A percentile compares a stretch with the other conserved stretches of the same genome.
These are phyloP conservation scores for Saxicola maurus DNA, from an alignment of 2,797 vertebrate species.

Conservation along the genomic window DNA sequence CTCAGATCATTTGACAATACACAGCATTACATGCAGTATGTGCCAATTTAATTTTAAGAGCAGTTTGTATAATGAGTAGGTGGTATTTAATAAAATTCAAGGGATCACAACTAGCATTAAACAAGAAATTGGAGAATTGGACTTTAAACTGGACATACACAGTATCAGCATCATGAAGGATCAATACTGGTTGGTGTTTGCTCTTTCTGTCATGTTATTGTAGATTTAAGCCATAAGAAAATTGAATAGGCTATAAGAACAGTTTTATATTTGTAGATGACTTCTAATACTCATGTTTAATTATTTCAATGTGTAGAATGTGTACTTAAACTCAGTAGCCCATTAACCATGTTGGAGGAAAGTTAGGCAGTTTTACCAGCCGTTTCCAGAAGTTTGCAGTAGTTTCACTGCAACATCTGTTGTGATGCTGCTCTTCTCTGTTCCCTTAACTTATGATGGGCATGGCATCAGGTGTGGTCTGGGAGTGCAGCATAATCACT, in stretches of 20 bases:
- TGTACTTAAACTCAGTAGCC: neutral
- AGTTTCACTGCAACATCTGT: fast-evolving
- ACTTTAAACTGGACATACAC: neutral
- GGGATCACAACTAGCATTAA: neutral
- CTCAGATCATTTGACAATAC: neutral
- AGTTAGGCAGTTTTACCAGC: neutral
- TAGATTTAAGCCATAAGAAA: neutral
- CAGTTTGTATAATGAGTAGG: neutral
- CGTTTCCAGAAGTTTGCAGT: neutral
- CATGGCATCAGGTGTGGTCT: neutral
- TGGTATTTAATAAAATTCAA: neutral
- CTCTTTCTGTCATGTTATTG: neutral
- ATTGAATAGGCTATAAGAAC: neutral
- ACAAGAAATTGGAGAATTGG: neutral
- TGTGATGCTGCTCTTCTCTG: neutral
- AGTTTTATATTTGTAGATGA: neutral
- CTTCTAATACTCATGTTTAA: neutral
- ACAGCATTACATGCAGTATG: neutral
- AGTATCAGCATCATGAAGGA: neutral
- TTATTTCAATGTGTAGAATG: neutral
- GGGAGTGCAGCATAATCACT: neutral
- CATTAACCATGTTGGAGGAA: neutral
- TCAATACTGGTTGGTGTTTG: neutral
- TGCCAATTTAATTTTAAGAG: neutral
- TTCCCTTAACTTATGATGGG: neutral